Conservation (phyloP, 2,797 vertebrate genomes). For the Halcyon smyrnensis region DNA sequence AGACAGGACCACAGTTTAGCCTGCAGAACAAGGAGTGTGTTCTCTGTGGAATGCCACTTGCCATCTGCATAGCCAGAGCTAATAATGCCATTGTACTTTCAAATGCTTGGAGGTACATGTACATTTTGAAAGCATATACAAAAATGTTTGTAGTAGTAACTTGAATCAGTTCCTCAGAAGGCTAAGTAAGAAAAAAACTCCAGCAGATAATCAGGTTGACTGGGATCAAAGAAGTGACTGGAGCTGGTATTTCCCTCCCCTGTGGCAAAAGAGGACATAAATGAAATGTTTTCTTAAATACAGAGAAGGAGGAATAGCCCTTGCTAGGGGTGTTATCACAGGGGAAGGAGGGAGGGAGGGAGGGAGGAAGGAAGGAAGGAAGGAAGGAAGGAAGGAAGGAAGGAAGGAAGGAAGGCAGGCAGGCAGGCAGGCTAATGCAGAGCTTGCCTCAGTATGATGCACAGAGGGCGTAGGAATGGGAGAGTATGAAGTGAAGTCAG, state of each 20-base stretch:
- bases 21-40: not conserved
- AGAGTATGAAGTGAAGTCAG: not conserved
- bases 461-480: not conserved
- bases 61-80: not conserved
- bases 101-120: not conserved
- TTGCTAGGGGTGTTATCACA: not conserved
- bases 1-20: not conserved
- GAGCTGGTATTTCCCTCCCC: not conserved
- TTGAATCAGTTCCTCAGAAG: not conserved
- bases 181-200: not conserved
- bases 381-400: not conserved
- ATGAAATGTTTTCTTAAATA: not conserved
- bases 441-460: not conserved
- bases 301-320: not conserved
- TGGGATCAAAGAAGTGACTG: not conserved
- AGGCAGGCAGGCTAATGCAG: not conserved
- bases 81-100: not conserved
- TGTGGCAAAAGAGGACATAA: not conserved
- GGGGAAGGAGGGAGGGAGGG: no score
- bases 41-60: not conserved
- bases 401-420: no score
- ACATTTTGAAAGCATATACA: not conserved
- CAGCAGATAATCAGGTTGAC: not conserved
- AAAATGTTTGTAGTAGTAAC: not conserved
- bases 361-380: not conserved